These are phyloP conservation scores for Leptonema lineaticorne DNA, from an alignment of 1,140 invertebrate species.

Conservation along the genomic window DNA sequence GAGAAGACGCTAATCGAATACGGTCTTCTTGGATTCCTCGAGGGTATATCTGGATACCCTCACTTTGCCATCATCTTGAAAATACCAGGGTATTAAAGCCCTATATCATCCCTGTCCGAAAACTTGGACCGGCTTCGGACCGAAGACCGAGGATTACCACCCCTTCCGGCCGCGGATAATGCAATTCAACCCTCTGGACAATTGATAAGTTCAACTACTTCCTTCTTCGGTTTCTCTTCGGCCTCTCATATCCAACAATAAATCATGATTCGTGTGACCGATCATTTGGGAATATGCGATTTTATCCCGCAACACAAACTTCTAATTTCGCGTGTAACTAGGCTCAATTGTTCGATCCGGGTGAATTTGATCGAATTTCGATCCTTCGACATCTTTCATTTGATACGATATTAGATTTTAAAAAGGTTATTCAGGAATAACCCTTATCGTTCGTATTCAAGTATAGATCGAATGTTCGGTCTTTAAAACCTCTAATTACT, in stretches of 20 bases:
- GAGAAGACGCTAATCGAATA: conserved; percentile 42
- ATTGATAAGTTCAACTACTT: conserved; percentile 31
- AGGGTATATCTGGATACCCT: not conserved
- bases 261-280: conserved; percentile 14
- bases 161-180: conserved; percentile 27
- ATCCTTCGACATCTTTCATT: too few species aligned
- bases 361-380: too few species aligned
- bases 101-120: conserved; percentile 27
- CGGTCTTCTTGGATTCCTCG: conserved; percentile 29
- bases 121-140: conserved; percentile 35
- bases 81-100: conserved; percentile 8
- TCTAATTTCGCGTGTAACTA: not conserved
- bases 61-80: not conserved
- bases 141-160: conserved; percentile 25
- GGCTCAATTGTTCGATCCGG: too few species aligned
- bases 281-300: not conserved
- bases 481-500: too few species aligned
- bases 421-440: too few species aligned
- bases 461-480: too few species aligned
- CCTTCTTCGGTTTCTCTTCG: not conserved
- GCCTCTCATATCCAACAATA: conserved; percentile 8
- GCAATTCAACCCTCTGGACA: conserved; percentile 23
- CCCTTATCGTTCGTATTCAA: too few species aligned
- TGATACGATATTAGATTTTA: too few species aligned
- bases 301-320: not conserved